These are phyloP conservation scores for Rhyzopertha dominica DNA, from an alignment of 1,140 invertebrate genomes.

Conservation along the genomic window DNA sequence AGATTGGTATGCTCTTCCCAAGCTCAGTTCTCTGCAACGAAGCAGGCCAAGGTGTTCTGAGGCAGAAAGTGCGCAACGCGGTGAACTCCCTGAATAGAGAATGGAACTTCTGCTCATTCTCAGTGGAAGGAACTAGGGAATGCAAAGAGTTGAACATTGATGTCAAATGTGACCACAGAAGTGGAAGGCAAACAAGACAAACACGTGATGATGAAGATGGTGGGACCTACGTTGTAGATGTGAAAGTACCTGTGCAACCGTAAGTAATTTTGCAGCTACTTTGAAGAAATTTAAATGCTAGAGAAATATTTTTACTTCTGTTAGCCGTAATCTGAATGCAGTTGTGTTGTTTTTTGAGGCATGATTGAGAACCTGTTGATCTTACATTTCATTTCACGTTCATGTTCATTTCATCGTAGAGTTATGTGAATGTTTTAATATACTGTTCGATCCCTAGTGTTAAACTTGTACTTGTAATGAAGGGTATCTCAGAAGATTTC, in stretches of 20 bases:
- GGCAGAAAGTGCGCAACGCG: slow-evolving; percentile 80
- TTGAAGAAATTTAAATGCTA: too few species aligned
- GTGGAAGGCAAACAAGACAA: slow-evolving; percentile 58
- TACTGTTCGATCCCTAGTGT: too few species aligned
- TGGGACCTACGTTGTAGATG: slow-evolving; percentile 72
- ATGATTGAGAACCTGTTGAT: too few species aligned
- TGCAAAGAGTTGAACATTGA: slow-evolving; percentile 86
- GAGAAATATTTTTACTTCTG: too few species aligned
- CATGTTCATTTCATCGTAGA: too few species aligned
- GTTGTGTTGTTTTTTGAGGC: too few species aligned
- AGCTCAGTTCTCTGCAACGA: slow-evolving; percentile 90
- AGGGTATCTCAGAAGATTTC: too few species aligned
- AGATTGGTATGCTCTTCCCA: slow-evolving; percentile 88
- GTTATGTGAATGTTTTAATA: too few species aligned
- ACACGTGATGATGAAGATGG: slow-evolving; percentile 57
- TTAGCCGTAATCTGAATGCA: too few species aligned
- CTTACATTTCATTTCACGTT: too few species aligned
- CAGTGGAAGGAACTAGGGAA: slow-evolving; percentile 73
- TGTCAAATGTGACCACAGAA: slow-evolving; percentile 80
- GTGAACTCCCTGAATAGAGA: slow-evolving; percentile 85
- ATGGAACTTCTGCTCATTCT: slow-evolving; percentile 91
- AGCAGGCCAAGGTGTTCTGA: slow-evolving; percentile 84
- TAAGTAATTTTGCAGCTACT: slow-evolving; percentile 62
- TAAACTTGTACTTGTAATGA: too few species aligned
- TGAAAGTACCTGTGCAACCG: slow-evolving; percentile 75